Evolutionary conservation across 2,888 invertebrate species (phyloP).

Genomic region (Ennomos erosarius): DNA sequence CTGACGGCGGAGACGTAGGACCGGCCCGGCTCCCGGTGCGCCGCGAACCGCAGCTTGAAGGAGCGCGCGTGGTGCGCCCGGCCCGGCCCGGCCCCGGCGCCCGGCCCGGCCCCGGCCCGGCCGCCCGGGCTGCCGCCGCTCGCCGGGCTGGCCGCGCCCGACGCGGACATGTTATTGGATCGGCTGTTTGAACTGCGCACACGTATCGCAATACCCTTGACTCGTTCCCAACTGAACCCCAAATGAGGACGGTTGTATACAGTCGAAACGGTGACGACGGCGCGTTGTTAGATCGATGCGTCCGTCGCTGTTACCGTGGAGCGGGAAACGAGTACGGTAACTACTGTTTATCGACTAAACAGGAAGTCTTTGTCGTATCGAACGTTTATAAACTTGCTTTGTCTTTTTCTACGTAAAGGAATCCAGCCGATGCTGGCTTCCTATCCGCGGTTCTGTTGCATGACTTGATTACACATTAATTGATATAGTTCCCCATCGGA

Average conservation of each 20-base stretch:
- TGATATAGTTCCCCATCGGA: too few relatives aligned
- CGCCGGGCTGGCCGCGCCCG: slow-evolving; percentile 38
- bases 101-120: slow-evolving; percentile 6
- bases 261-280: background rate
- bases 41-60: slow-evolving; percentile 50
- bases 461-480: too few relatives aligned
- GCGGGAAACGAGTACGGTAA: slow-evolving; percentile 29
- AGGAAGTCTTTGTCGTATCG: too few relatives aligned
- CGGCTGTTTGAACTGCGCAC: too few relatives aligned
- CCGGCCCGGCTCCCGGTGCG: slow-evolving; percentile 72
- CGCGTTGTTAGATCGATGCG: slow-evolving; percentile 50
- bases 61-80: slow-evolving; percentile 27
- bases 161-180: slow-evolving; percentile 21
- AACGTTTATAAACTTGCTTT: too few relatives aligned
- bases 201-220: too few relatives aligned
- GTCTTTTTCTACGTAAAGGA: too few relatives aligned
- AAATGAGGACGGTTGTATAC: background rate
- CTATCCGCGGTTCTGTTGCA: too few relatives aligned
- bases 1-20: slow-evolving; percentile 69
- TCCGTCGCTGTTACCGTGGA: background rate
- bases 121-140: slow-evolving; percentile 18
- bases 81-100: slow-evolving; percentile 11
- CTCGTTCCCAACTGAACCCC: too few relatives aligned
- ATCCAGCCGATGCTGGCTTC: too few relatives aligned
- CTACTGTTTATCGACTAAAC: too few relatives aligned